Evolutionary conservation across 1,140 invertebrate species (phyloP), one percentile per base, ranked within the genome.

Genomic region (Homalodisca vitripennis): DNA sequence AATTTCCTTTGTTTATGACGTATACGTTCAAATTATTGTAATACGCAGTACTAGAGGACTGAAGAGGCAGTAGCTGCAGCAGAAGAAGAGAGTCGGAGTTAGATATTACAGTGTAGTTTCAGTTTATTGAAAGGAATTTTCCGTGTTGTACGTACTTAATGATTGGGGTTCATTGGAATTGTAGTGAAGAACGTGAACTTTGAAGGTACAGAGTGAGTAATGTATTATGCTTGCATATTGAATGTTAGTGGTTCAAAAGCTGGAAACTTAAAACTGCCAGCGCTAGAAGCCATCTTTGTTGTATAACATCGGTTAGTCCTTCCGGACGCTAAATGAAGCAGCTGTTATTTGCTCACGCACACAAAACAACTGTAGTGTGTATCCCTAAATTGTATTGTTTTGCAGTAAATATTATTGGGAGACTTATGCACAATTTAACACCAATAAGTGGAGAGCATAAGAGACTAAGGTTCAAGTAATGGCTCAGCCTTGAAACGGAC

Each of bases 1-100:
- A 27, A 47, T 62, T 57, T 68, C 30, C 22, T 60, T 62, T 68
- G 47, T 32, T n/a, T 46, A 30, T 66, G 64, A 63, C 60, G 30
- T 66, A 66, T 34, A 66, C 57, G 57, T 62, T 14, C 6, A 41
- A 41, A 17, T 41, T 41, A 10, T 41, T 17, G 34, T 41, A 3
- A 27, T 62, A 27, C 24, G 6, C 27, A 24, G 55, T 60, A 1
- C n/a, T n/a, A n/a, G n/a, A n/a, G n/a, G n/a, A n/a, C n/a, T n/a
- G n/a, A n/a, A n/a, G n/a, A n/a, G 1, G 6, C 2, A 24, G 22
- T 1, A 29, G 62, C 14, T 29, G 12, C 62, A n/a, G n/a, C n/a
- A 64, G 62, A n/a, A 20, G 22, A 64, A 30, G 31, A 17, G 20
- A 29, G n/a, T 30, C 12, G 51, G 17, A 24, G 55, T 24, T 12